Conservation (phyloP, 2,113 vertebrate species). For the Pelmatolapia mariae region DNA sequence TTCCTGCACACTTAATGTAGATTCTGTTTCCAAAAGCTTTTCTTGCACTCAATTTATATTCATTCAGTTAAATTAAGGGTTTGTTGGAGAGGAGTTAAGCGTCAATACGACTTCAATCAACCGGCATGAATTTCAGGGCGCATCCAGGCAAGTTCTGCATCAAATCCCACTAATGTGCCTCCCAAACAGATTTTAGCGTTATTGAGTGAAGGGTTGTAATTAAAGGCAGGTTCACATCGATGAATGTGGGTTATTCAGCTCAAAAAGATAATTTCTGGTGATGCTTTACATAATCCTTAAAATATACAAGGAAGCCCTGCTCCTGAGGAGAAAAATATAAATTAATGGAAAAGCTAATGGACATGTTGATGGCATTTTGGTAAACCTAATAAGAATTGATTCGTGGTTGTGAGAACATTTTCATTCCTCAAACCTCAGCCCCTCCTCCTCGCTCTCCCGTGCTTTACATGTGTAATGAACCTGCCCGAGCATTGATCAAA, state of each 20-base stretch:
- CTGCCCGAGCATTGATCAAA: slow-evolving; percentile 63
- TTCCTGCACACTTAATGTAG: background rate
- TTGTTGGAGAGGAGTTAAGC: slow-evolving; percentile 26
- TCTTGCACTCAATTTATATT: slow-evolving; percentile 36
- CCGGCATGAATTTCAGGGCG: slow-evolving; percentile 8
- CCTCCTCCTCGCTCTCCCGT: background rate
- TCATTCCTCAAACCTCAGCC: slow-evolving; percentile 30
- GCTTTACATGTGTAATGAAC: slow-evolving; percentile 68
- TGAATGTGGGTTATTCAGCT: slow-evolving; percentile 63
- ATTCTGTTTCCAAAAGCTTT: slow-evolving; percentile 11
- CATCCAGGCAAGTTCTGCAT: slow-evolving; percentile 34
- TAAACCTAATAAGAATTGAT: slow-evolving; percentile 68
- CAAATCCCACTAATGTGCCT: slow-evolving; percentile 36
- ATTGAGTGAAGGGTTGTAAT: slow-evolving; percentile 63
- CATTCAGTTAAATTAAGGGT: slow-evolving; percentile 30
- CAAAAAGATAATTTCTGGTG: slow-evolving; percentile 56
- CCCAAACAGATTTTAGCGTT: slow-evolving; percentile 24
- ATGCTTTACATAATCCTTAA: slow-evolving; percentile 69
- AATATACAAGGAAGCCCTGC: slow-evolving; percentile 35
- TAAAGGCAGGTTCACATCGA: slow-evolving; percentile 62
- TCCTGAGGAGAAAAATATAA: slow-evolving; percentile 40
- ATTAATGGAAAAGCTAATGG: slow-evolving; percentile 60
- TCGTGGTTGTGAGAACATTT: slow-evolving; percentile 48
- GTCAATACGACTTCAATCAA: slow-evolving; percentile 43
- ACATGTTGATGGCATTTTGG: slow-evolving; percentile 61